A percentile compares a stretch with the other conserved stretches of the same genome.
Conservation (phyloP, 2,113 vertebrate genomes). For the Pituophis catenifer region DNA sequence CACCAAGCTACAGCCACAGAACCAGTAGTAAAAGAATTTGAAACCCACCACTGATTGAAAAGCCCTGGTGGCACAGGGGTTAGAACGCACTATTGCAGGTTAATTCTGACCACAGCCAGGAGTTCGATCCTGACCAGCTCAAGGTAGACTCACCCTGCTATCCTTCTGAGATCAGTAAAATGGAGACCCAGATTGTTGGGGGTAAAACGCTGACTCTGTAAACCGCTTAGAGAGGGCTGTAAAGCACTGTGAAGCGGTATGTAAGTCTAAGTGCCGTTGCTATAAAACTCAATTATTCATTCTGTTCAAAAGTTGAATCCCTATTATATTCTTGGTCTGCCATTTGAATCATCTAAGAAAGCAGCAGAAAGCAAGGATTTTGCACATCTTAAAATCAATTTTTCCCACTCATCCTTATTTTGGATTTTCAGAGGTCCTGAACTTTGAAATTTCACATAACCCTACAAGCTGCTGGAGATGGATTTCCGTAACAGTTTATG, state of each 20-base stretch:
- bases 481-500: neutral
- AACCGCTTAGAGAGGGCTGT: neutral
- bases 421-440: neutral
- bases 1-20: too few species aligned
- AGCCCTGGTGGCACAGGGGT: neutral
- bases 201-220: neutral
- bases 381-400: neutral
- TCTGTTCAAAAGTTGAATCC: neutral
- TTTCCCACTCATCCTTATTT: neutral
- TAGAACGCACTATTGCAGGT: neutral
- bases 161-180: neutral
- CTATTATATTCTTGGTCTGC: neutral
- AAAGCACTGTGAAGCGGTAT: neutral
- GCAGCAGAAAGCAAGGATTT: neutral
- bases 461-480: neutral
- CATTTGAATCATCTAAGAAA: neutral
- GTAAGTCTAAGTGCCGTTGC: neutral
- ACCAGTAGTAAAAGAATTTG: too few species aligned
- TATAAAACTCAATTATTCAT: neutral
- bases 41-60: neutral
- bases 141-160: neutral
- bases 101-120: neutral
- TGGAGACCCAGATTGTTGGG: neutral
- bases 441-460: neutral
- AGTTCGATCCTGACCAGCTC: neutral